Evolutionary conservation across 2,797 vertebrate genomes (phyloP).

Genomic region (Galago senegalensis): DNA sequence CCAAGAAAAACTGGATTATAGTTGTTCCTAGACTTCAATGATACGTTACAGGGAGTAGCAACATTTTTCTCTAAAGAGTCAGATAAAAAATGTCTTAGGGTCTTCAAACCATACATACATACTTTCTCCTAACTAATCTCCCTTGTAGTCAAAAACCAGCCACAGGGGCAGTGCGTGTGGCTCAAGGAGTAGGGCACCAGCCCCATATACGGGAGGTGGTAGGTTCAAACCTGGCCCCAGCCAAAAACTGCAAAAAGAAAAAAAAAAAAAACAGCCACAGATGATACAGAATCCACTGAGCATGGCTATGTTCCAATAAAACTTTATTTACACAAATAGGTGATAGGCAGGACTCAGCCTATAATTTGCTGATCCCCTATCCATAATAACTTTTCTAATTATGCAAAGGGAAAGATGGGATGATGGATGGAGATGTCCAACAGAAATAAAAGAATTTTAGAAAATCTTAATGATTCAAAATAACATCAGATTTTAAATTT

Average conservation of each 20-base stretch:
- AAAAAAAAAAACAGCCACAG: not conserved
- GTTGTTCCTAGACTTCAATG: not conserved
- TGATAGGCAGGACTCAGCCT: not conserved
- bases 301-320: constrained; percentile 49
- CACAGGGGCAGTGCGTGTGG: not conserved
- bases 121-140: not conserved
- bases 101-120: not conserved
- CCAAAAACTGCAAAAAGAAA: no score
- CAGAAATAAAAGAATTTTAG: not conserved
- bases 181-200: no score
- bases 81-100: not conserved
- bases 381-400: constrained; percentile 31
- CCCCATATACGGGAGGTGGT: no score
- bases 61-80: constrained; percentile 43
- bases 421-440: not conserved
- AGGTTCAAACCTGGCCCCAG: no score
- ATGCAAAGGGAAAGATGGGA: not conserved
- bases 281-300: not conserved
- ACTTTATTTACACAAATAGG: constrained; percentile 49
- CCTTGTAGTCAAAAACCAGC: not conserved
- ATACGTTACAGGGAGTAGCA: not conserved
- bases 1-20: constrained; percentile 8
- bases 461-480: constrained; percentile 13
- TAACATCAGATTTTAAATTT: constrained; percentile 34
- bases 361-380: not conserved